A percentile compares a stretch with the other conserved stretches of the same genome.
Conservation (phyloP, 2,113 vertebrate genomes). For the Hyaena hyaena region DNA sequence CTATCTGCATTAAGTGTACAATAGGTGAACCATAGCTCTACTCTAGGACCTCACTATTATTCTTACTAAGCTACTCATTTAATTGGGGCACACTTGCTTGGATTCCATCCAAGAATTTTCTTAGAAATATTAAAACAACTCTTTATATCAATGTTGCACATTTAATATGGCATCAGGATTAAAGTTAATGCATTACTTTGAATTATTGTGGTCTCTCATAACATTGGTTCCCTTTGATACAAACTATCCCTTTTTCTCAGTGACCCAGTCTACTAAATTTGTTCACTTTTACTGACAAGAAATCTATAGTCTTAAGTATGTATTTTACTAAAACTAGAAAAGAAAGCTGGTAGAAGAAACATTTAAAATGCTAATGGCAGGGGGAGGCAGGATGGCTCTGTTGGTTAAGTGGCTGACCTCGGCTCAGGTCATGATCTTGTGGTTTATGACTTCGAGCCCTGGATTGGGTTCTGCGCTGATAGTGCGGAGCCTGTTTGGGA, state of each 20-base stretch:
- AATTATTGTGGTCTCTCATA: neutral
- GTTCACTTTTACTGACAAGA: neutral
- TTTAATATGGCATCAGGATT: neutral
- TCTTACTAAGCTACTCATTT: neutral
- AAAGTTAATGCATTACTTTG: neutral
- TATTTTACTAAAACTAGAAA: slow-evolving; percentile 2
- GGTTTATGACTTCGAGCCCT: no score
- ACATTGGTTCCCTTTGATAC: neutral
- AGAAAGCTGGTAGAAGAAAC: neutral
- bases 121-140: slow-evolving; percentile 1
- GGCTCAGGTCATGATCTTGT: no score
- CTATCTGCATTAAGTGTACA: neutral
- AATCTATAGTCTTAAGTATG: neutral
- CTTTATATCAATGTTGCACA: neutral
- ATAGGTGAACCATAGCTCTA: neutral
- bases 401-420: no score
- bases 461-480: no score
- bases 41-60: neutral
- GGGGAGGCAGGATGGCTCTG: no score
- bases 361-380: neutral
- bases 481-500: no score
- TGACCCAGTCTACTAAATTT: neutral
- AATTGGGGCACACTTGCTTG: neutral
- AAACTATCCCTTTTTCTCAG: neutral
- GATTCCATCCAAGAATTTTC: neutral